Percentiles rank a stretch among this genome's conserved stretches.
These are phyloP conservation scores for Antheraea assamensis DNA, from an alignment of 2,888 invertebrate species.

Conservation along the genomic window DNA sequence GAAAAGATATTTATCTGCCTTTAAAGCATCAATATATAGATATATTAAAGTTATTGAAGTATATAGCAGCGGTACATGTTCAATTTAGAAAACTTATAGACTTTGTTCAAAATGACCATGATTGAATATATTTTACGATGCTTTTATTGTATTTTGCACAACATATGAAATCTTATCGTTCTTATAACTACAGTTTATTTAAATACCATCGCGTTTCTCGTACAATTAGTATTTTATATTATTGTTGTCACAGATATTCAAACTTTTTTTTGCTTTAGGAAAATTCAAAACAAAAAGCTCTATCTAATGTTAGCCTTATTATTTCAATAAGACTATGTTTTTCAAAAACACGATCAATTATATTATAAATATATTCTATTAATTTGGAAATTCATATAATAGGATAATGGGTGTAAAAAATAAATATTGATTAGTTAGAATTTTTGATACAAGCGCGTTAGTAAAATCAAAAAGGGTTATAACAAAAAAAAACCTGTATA, in stretches of 20 bases:
- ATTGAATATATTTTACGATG: not conserved
- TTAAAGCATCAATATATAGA: not conserved
- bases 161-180: too few species aligned
- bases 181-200: too few species aligned
- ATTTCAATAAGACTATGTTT: too few species aligned
- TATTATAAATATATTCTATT: not conserved
- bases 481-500: slow-evolving; percentile 84
- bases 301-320: too few species aligned
- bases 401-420: not conserved
- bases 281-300: too few species aligned
- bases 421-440: slow-evolving; percentile 6
- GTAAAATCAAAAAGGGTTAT: slow-evolving; percentile 39
- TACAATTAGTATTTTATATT: too few species aligned
- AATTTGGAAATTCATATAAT: not conserved
- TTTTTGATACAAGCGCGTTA: slow-evolving; percentile 28
- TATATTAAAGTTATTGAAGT: not conserved
- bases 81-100: not conserved
- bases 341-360: not conserved
- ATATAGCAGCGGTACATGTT: not conserved
- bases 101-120: too few species aligned
- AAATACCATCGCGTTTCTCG: too few species aligned
- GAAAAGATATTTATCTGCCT: not conserved
- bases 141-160: not conserved
- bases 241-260: too few species aligned
- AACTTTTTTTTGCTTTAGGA: too few species aligned